phyloP scores from a whole-genome alignment of 2,113 vertebrate species.

The Saguinus midas region DNA sequence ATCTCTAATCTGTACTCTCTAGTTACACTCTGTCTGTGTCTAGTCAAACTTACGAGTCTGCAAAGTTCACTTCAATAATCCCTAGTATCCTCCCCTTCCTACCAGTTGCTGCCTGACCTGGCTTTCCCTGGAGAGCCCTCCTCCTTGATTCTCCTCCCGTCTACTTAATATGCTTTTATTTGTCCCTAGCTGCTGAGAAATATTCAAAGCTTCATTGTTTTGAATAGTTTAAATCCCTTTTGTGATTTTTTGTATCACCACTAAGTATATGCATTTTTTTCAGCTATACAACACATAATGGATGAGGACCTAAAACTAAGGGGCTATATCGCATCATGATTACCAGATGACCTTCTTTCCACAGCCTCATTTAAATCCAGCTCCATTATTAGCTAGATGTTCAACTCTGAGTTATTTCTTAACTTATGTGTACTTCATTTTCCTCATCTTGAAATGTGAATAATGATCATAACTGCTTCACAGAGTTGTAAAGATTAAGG shows the following conservation, averaged over 20 bases:
- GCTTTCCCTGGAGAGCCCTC: not conserved
- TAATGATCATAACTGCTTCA: not conserved
- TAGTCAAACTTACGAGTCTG: not conserved
- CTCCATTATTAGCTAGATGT: not conserved
- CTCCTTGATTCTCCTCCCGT: not conserved
- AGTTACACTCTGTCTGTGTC: not conserved
- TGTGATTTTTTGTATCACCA: not conserved
- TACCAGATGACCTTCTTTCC: not conserved
- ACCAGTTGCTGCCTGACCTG: no score
- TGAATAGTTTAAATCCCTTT: not conserved
- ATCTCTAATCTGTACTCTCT: not conserved
- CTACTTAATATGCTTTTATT: not conserved
- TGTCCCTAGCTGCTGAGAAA: not conserved
- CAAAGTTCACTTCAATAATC: not conserved
- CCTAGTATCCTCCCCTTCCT: not conserved
- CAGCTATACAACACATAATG: not conserved
- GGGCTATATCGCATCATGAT: accelerated
- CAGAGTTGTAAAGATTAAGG: not conserved
- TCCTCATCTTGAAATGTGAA: not conserved
- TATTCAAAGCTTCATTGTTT: not conserved
- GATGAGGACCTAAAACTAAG: not conserved
- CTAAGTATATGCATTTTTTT: not conserved
- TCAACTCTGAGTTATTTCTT: not conserved
- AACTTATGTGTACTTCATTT: not conserved
- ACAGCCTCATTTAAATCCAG: not conserved